These are phyloP conservation scores for Pteria penguin DNA, from an alignment of 2,888 invertebrate species.

Conservation along the genomic window DNA sequence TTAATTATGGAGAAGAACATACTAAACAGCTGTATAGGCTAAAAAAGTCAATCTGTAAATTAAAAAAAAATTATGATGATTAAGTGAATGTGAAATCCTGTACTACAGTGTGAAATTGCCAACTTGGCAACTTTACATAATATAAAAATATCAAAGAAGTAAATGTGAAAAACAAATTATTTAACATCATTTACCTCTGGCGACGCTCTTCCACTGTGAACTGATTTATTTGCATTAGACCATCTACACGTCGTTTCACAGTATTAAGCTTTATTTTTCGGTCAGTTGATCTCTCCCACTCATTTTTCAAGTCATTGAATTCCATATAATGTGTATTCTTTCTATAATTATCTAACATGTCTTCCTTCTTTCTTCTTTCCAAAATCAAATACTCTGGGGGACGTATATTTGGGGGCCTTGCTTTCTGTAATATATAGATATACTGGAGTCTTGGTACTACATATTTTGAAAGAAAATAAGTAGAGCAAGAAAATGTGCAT, in stretches of 20 bases:
- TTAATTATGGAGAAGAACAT: too few relatives aligned
- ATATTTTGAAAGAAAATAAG: too few relatives aligned
- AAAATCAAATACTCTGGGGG: constrained; percentile 76
- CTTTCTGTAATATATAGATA: constrained; percentile 63
- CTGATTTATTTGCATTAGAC: constrained; percentile 68
- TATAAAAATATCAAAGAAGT: too few relatives aligned
- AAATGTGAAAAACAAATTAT: too few relatives aligned
- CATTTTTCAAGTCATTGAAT: constrained; percentile 75
- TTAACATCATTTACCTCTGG: constrained; percentile 75
- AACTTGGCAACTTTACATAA: too few relatives aligned
- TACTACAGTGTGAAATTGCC: too few relatives aligned
- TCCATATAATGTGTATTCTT: constrained; percentile 71
- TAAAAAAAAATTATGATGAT: too few relatives aligned
- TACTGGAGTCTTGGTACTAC: too few relatives aligned
- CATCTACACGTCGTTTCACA: constrained; percentile 70
- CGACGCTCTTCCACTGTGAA: constrained; percentile 75
- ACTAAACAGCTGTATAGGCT: too few relatives aligned
- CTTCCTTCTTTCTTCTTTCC: constrained; percentile 74
- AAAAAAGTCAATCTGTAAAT: too few relatives aligned
- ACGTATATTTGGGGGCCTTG: constrained; percentile 70
- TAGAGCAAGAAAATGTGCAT: too few relatives aligned
- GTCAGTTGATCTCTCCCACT: constrained; percentile 77
- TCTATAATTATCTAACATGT: constrained; percentile 64
- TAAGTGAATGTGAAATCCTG: too few relatives aligned
- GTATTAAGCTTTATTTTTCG: constrained; percentile 73